These are phyloP conservation scores for Dreissena rostriformis DNA, from an alignment of 1,140 invertebrate species.

Conservation along the genomic window DNA sequence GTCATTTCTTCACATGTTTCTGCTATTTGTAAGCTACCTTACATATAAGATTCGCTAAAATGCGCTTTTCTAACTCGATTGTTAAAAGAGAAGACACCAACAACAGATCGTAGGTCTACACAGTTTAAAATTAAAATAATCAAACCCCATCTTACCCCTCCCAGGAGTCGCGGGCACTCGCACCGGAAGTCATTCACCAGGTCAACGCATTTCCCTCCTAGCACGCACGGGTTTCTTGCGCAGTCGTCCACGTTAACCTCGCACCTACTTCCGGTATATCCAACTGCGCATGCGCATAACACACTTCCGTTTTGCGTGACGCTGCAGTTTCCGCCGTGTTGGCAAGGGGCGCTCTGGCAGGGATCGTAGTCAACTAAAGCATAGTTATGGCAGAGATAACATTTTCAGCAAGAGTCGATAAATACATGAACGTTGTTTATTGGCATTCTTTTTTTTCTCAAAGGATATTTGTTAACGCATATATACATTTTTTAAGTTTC, in stretches of 20 bases:
- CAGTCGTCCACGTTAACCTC: constrained; percentile 87
- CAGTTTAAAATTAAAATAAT: too few species aligned
- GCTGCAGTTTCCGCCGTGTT: constrained; percentile 68
- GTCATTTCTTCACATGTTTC: too few species aligned
- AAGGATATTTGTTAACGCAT: too few species aligned
- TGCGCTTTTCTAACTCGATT: too few species aligned
- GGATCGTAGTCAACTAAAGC: constrained; percentile 49
- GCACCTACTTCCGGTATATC: constrained; percentile 88
- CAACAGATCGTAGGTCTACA: too few species aligned
- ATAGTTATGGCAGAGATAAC: neutral
- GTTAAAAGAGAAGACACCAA: too few species aligned
- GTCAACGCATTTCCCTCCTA: constrained; percentile 95
- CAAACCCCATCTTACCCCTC: constrained; percentile 60
- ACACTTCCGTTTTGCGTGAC: neutral
- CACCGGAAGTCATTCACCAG: constrained; percentile 66
- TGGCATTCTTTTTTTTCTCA: too few species aligned
- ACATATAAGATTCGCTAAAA: too few species aligned
- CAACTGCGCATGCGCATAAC: constrained; percentile 25
- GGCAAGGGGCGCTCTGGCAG: constrained; percentile 66
- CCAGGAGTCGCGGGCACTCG: constrained; percentile 55
- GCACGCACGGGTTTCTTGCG: constrained; percentile 94
- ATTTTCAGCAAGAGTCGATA: too few species aligned
- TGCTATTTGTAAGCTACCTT: too few species aligned
- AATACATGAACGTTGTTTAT: too few species aligned
- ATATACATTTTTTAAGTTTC: too few species aligned